Conservation (phyloP, 2,113 vertebrate genomes). For the Nasalis larvatus region DNA sequence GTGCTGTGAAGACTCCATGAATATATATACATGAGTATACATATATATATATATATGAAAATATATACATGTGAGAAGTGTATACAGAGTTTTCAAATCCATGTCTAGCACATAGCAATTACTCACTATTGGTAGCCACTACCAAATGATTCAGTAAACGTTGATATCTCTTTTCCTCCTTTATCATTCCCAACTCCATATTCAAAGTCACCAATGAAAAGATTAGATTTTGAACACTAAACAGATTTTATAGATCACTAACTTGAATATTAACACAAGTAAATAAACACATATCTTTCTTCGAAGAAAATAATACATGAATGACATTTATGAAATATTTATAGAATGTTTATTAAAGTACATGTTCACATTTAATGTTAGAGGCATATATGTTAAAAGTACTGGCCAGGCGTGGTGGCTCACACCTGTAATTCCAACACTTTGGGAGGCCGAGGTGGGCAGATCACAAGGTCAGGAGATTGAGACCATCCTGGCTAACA, state of each 20-base stretch:
- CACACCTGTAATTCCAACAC: too few relatives aligned
- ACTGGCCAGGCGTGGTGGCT: too few relatives aligned
- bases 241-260: not conserved
- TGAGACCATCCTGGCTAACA: too few relatives aligned
- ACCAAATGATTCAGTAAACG: not conserved
- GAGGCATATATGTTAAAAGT: not conserved
- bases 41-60: too few relatives aligned
- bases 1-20: not conserved
- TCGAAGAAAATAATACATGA: not conserved
- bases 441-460: too few relatives aligned
- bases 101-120: not conserved
- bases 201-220: not conserved
- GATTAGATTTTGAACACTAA: not conserved
- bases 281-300: not conserved
- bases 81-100: not conserved
- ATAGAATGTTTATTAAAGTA: not conserved
- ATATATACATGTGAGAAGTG: not conserved
- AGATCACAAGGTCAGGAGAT: too few relatives aligned
- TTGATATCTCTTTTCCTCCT: not conserved
- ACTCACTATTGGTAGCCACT: not conserved
- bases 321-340: conserved; percentile 6
- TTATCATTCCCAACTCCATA: not conserved
- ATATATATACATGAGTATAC: too few relatives aligned
- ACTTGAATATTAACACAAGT: not conserved
- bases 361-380: conserved; percentile 18